Evolutionary conservation across 2,797 vertebrate genomes (phyloP).

Genomic region (Enteromius mattozi): DNA sequence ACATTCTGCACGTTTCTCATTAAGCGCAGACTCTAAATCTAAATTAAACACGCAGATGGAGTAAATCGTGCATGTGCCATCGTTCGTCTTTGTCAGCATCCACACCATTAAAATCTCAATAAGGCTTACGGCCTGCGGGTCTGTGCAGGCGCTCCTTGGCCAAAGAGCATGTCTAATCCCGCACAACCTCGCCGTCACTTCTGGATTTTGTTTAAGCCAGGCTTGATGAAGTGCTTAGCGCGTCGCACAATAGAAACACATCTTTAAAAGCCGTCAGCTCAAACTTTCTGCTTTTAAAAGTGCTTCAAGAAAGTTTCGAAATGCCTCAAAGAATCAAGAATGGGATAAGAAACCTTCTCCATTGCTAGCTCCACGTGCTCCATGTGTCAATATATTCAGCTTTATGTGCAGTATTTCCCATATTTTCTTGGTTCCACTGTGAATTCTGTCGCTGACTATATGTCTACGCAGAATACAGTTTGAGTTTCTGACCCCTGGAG

Average conservation of each 20-base stretch:
- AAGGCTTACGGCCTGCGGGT: conserved; percentile 21
- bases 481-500: conserved; percentile 12
- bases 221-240: conserved; percentile 26
- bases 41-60: conserved; percentile 19
- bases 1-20: background rate
- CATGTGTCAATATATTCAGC: background rate
- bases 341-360: background rate
- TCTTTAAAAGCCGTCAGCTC: conserved; percentile 14
- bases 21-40: background rate
- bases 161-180: conserved; percentile 41
- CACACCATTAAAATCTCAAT: conserved; percentile 39
- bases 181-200: conserved; percentile 27
- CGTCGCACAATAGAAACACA: conserved; percentile 22
- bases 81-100: conserved; percentile 38
- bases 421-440: background rate
- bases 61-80: conserved; percentile 1
- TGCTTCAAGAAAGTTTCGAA: conserved; percentile 13
- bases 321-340: conserved; percentile 16
- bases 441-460: conserved; percentile 23
- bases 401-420: background rate
- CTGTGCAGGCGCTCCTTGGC: conserved; percentile 14
- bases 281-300: conserved; percentile 7
- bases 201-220: conserved; percentile 47
- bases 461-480: background rate
- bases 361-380: background rate